Percentiles rank a stretch among this genome's conserved stretches.
Evolutionary conservation across 1,140 invertebrate species (phyloP).

Genomic region (Hyles vespertilio): DNA sequence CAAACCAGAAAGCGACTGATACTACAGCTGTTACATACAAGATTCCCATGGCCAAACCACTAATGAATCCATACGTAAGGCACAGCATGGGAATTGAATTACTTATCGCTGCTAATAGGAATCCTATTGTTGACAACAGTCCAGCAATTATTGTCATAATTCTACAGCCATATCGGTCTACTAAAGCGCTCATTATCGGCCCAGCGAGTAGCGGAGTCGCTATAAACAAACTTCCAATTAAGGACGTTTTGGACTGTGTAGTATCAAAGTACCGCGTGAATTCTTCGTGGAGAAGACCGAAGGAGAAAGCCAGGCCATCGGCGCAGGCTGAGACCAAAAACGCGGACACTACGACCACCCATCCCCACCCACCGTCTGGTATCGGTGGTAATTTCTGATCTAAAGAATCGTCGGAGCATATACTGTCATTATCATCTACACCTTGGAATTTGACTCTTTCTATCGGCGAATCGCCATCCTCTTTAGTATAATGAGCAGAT

Average conservation of each 20-base stretch:
- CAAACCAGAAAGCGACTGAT: conserved; percentile 96
- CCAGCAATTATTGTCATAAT: conserved; percentile 88
- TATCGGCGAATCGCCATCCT: conserved; percentile 35
- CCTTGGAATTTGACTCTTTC: conserved; percentile 60
- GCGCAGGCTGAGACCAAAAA: conserved; percentile 90
- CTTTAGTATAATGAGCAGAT: conserved; percentile 39
- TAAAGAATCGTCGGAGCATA: conserved; percentile 40
- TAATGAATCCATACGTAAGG: conserved; percentile 89
- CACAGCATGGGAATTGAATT: conserved; percentile 85
- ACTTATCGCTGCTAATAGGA: conserved; percentile 83
- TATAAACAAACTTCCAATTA: conserved; percentile 91
- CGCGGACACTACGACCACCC: conserved; percentile 90
- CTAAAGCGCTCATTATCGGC: conserved; percentile 89
- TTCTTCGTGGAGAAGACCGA: conserved; percentile 90
- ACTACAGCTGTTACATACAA: conserved; percentile 93
- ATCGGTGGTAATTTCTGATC: conserved; percentile 47
- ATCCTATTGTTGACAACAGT: conserved; percentile 84
- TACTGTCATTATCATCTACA: conserved; percentile 47
- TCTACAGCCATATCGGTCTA: conserved; percentile 90
- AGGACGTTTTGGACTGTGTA: conserved; percentile 86
- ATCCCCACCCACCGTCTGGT: conserved; percentile 78
- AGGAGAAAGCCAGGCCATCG: conserved; percentile 94
- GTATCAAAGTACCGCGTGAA: conserved; percentile 88
- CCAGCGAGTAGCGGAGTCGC: conserved; percentile 90
- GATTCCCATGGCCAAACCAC: conserved; percentile 88